A percentile compares a stretch with the other conserved stretches of the same genome.
phyloP scores from a whole-genome alignment of 2,888 invertebrate species.

The Chaetogeoica ovagalla region DNA sequence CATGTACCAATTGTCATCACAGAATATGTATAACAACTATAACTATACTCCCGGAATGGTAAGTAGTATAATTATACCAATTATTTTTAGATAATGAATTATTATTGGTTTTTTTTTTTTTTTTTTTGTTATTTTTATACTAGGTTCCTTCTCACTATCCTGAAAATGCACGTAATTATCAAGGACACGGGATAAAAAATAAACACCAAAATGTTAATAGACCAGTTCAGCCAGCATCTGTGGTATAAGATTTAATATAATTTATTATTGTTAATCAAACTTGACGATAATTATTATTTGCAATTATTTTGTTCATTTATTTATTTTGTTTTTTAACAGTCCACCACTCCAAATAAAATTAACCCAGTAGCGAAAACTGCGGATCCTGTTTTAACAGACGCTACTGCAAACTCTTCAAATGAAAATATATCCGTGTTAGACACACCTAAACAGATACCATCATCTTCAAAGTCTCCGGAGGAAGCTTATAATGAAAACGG shows the following conservation, averaged over 20 bases:
- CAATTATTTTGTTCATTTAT: too few relatives aligned
- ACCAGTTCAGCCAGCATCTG: neutral
- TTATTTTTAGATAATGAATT: too few relatives aligned
- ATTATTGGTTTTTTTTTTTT: neutral
- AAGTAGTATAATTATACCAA: neutral
- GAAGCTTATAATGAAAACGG: constrained; percentile 21
- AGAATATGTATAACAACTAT: constrained; percentile 43
- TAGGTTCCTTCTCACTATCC: constrained; percentile 44
- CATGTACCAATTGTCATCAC: constrained; percentile 47
- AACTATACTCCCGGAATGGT: constrained; percentile 35
- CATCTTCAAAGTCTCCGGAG: constrained; percentile 39
- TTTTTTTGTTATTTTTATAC: neutral
- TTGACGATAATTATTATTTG: too few relatives aligned
- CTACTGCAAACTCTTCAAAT: neutral
- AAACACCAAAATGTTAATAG: constrained; percentile 6
- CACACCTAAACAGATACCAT: constrained; percentile 11
- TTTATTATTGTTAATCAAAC: too few relatives aligned
- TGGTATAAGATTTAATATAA: constrained; percentile 14
- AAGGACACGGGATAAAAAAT: constrained; percentile 41
- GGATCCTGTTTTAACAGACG: neutral
- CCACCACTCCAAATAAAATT: constrained; percentile 9
- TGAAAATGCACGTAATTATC: constrained; percentile 29
- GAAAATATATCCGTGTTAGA: constrained; percentile 7
- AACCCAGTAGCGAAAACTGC: neutral
- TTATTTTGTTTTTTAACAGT: constrained; percentile 4